These are phyloP conservation scores for Dinothrombium tinctorium DNA, from an alignment of 1,140 invertebrate genomes.

Conservation along the genomic window DNA sequence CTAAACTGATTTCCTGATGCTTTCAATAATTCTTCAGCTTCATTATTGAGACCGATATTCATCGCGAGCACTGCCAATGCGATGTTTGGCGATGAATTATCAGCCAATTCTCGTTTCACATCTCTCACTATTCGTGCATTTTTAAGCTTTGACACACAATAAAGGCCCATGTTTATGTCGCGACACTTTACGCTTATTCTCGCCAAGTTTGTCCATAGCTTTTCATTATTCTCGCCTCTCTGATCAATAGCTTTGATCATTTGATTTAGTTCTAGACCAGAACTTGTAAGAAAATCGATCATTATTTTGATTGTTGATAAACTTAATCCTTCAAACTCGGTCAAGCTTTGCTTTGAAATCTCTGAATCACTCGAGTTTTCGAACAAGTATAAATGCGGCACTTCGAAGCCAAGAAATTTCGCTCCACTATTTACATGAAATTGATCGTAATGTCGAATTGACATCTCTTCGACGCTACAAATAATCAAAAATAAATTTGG, in stretches of 20 bases:
- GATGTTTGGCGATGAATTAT: conserved; percentile 33
- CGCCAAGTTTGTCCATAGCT: conserved; percentile 86
- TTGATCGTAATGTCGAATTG: conserved; percentile 1
- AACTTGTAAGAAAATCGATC: conserved; percentile 5
- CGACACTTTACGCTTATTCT: conserved; percentile 65
- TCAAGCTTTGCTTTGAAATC: neutral
- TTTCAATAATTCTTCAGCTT: conserved; percentile 64
- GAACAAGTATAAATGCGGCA: conserved; percentile 21
- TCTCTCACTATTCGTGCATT: conserved; percentile 65
- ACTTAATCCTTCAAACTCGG: conserved; percentile 2
- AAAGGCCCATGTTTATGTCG: conserved; percentile 7
- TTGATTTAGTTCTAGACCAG: conserved; percentile 1
- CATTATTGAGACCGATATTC: conserved; percentile 64
- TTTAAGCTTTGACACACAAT: conserved; percentile 42
- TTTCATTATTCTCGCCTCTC: conserved; percentile 33
- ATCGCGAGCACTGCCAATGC: conserved; percentile 68
- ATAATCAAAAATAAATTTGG: neutral
- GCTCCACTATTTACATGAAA: neutral
- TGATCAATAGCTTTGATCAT: conserved; percentile 49
- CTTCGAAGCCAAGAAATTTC: conserved; percentile 6
- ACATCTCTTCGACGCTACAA: neutral
- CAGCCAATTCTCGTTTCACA: conserved; percentile 33
- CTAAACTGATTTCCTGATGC: conserved; percentile 57
- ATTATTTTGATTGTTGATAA: neutral
- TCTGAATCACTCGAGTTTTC: neutral